phyloP scores from a whole-genome alignment of 2,888 invertebrate genomes.

The Parnassius orleans region DNA sequence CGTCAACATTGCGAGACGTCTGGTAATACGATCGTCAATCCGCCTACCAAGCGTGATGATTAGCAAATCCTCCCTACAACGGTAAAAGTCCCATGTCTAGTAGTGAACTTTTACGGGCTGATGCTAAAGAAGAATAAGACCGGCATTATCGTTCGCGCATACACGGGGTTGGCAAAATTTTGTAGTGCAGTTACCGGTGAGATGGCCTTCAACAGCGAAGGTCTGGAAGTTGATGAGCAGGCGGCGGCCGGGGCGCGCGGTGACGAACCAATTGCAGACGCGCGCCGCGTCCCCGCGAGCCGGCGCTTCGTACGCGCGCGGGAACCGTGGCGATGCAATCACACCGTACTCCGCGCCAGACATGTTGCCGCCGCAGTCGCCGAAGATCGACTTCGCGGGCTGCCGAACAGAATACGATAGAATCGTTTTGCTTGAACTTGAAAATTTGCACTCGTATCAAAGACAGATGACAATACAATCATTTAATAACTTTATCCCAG shows the following conservation, averaged over 20 bases:
- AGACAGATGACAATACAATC: too few species aligned
- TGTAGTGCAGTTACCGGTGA: slow-evolving; percentile 80
- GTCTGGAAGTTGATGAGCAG: slow-evolving; percentile 95
- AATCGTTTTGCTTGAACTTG: neutral
- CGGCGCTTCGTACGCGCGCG: slow-evolving; percentile 93
- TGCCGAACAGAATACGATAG: slow-evolving; percentile 31
- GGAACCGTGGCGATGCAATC: slow-evolving; percentile 95
- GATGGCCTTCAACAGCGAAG: slow-evolving; percentile 97
- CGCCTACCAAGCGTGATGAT: too few species aligned
- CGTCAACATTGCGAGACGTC: too few species aligned
- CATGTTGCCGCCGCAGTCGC: slow-evolving; percentile 96
- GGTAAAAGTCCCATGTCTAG: too few species aligned
- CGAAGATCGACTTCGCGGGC: slow-evolving; percentile 92
- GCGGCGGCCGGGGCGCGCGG: slow-evolving; percentile 90
- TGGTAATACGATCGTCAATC: too few species aligned
- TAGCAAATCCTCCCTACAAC: too few species aligned
- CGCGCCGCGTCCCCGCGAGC: slow-evolving; percentile 89
- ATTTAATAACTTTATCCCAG: too few species aligned
- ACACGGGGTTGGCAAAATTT: too few species aligned
- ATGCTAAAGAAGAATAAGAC: too few species aligned
- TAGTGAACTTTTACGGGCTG: too few species aligned
- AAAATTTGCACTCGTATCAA: too few species aligned
- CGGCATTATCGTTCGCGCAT: too few species aligned
- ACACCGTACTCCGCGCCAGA: slow-evolving; percentile 90
- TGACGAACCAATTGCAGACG: slow-evolving; percentile 98